Base-by-base conservation (phyloP, 2,888 invertebrate genomes). In the Girardia tigrina region DNA sequence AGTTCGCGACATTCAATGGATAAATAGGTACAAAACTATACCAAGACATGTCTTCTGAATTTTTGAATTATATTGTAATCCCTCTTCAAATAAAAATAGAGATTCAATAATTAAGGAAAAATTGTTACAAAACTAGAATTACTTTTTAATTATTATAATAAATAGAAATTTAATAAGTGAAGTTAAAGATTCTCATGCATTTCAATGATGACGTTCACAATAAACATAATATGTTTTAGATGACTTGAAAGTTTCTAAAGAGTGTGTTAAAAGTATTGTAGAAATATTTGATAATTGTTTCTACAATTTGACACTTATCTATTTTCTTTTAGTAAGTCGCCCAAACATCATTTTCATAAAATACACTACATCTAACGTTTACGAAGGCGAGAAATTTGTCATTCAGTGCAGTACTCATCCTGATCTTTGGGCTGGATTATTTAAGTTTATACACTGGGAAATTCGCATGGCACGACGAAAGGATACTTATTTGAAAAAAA, bases 301-400 rank as follows among this genome's bases (percentile, higher is more conserved):
- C 16, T 36, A 36, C 16, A 16, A 36, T 36, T 12, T 12, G 8
- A 36, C 16, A 36, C 36, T 12, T 36, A 12, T 36, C 16, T n/a
- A n/a, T 36, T 12, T 12, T 12, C 23, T 8, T 56, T 56, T n/a
- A 56, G 56, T 56, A 16, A 12, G 8, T 16, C 56, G 56, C 2
- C 56, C 56, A 20, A n/a, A 4, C 2, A 4, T 16, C n/a, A 56
- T 56, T 56, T n/a, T 20, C 2, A 56, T 56, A 56, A 56, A 56
- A 16, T 56, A 56, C 23, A 56, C 4, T 56, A 4, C n/a, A 20
- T n/a, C n/a, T 23, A 56, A 56, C 23, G 56, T 56, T 56, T 12
- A 56, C n/a, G 56, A 56, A 16, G 56, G 56, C n/a, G 56, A 56
- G 56, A 56, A 56, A 56, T 56, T 56, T 56, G 56, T 56, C 2